Percentiles rank a stretch among this genome's conserved stretches.
Evolutionary conservation across 2,797 vertebrate species (phyloP).

Genomic region (Acipenser ruthenus): DNA sequence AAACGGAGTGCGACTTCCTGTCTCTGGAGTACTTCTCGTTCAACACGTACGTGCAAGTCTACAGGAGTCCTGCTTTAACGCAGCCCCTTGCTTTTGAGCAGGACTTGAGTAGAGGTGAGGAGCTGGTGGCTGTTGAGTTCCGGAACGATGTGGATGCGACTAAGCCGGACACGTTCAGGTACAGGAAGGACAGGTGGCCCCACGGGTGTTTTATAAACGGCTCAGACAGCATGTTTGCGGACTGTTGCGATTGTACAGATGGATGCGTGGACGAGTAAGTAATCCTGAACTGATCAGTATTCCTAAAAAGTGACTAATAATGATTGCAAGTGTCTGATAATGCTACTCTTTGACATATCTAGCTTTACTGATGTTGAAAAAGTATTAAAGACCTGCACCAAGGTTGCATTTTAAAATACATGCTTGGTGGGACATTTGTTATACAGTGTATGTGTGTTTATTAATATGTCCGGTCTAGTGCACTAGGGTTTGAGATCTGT

Average conservation of each 20-base stretch:
- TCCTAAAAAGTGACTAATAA: too few relatives aligned
- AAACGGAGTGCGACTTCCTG: constrained; percentile 66
- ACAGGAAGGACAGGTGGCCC: constrained; percentile 79
- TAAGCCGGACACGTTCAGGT: constrained; percentile 70
- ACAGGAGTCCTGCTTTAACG: constrained; percentile 37
- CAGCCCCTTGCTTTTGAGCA: constrained; percentile 49
- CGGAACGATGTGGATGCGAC: constrained; percentile 48
- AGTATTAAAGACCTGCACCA: too few relatives aligned
- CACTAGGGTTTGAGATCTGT: too few relatives aligned
- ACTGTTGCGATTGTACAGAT: constrained; percentile 77
- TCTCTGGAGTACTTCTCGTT: constrained; percentile 85
- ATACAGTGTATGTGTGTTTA: too few relatives aligned
- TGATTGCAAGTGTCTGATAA: too few relatives aligned
- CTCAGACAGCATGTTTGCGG: constrained; percentile 50
- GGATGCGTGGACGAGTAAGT: constrained; percentile 67
- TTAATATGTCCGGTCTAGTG: too few relatives aligned
- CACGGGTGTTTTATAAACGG: constrained; percentile 73
- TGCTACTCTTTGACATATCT: too few relatives aligned
- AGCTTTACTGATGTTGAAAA: too few relatives aligned
- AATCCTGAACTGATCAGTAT: background rate
- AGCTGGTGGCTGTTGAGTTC: constrained; percentile 73
- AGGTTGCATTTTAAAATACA: too few relatives aligned
- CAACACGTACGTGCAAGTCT: constrained; percentile 60
- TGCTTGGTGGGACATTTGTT: too few relatives aligned
- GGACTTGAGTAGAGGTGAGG: constrained; percentile 77